Conservation (phyloP, 2,113 vertebrate species). For the Ictalurus punctatus region DNA sequence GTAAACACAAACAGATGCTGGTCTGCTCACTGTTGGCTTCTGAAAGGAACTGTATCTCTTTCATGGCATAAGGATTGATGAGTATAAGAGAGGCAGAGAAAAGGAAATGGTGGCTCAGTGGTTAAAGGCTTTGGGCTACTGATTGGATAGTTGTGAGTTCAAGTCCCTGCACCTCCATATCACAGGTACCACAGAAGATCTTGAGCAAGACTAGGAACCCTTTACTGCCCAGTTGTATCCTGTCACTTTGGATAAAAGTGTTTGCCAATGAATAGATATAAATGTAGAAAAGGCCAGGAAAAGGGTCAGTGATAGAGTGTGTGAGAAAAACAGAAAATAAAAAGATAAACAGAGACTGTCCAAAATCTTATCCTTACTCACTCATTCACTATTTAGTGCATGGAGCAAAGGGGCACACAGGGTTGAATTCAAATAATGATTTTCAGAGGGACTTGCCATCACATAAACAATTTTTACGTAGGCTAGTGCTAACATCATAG, state of each 20-base stretch:
- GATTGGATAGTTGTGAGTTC: not conserved
- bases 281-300: not conserved
- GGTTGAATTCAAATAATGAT: not conserved
- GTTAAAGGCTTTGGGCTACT: not conserved
- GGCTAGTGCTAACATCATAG: not conserved
- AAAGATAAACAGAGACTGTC: not conserved
- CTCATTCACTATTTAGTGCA: not conserved
- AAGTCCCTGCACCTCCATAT: not conserved
- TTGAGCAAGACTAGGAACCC: not conserved
- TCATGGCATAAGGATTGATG: not conserved
- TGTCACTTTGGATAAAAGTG: not conserved
- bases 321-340: not conserved
- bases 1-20: constrained; percentile 75
- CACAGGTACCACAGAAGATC: not conserved
- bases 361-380: not conserved
- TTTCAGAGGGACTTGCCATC: not conserved
- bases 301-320: not conserved
- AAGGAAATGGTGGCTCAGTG: not conserved
- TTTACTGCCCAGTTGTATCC: not conserved
- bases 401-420: not conserved
- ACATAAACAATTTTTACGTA: not conserved
- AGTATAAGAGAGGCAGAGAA: constrained; percentile 7
- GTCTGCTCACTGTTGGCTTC: constrained; percentile 42
- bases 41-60: constrained; percentile 68
- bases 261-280: not conserved